phyloP scores from a whole-genome alignment of 2,797 vertebrate genomes.

The Muraenolepis orangiensis region DNA sequence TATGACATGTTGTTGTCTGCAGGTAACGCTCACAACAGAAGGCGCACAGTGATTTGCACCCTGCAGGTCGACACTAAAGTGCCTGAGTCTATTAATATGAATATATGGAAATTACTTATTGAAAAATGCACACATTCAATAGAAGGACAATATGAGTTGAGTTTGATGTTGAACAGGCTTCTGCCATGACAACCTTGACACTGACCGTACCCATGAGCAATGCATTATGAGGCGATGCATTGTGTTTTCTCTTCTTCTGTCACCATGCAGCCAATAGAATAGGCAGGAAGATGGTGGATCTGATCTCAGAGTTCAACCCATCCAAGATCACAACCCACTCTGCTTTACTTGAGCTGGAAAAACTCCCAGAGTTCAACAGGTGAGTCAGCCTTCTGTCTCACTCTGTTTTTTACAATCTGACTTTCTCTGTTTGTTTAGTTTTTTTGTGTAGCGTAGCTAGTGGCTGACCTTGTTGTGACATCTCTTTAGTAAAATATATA shows the following conservation, averaged over 20 bases:
- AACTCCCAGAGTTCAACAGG: slow-evolving; percentile 90
- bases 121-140: no score
- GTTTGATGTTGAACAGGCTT: no score
- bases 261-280: slow-evolving; percentile 77
- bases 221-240: not conserved
- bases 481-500: not conserved
- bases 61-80: no score
- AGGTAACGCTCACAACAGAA: no score
- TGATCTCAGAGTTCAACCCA: slow-evolving; percentile 84
- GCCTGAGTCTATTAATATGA: no score
- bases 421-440: not conserved
- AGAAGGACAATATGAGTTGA: no score
- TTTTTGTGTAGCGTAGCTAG: not conserved
- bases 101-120: no score
- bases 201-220: not conserved
- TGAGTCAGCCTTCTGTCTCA: slow-evolving; percentile 37
- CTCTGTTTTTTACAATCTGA: not conserved
- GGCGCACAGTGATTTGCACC: no score
- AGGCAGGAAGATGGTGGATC: slow-evolving; percentile 82
- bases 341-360: slow-evolving; percentile 87
- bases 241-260: slow-evolving; percentile 1
- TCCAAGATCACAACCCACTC: slow-evolving; percentile 86
- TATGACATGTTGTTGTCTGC: no score
- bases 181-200: no score
- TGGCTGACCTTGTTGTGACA: not conserved